Evolutionary conservation across 2,888 invertebrate species (phyloP), one percentile per base, ranked within the genome.

Genomic region (Coronaproctus castanopsis): DNA sequence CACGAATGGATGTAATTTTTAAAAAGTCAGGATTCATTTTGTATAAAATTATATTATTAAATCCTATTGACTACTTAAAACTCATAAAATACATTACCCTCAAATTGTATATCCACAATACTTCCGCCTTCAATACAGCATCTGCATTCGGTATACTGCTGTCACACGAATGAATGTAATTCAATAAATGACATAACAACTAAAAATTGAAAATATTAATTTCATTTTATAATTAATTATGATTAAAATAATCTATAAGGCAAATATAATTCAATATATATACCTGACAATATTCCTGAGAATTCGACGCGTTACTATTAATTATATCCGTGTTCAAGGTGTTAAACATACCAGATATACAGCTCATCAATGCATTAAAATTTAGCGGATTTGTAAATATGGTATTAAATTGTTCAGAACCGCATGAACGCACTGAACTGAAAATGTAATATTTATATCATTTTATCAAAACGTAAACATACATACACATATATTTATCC

Each of bases 341-440:
- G 22, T 77, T 80, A 67, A 84, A 83, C 52, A 85, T 74, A 24
- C 83, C 73, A 23, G 80, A 78, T 63, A 83, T 80, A 62, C 82
- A 80, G 67, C 79, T 78, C 65, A 80, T 75, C 54, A 83, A 71
- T 3, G 82, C 78, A 61, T 78, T 71, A 74, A 79, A 72, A 68
- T 77, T 77, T 64, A 81, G 82, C 68, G 86, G 86, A 76, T 84
- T 85, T 49, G 86, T 87, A 64, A 87, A 86, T 74, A 89, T 86
- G 62, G 85, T 77, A 64, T 85, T 78, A 70, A 91, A 80, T 72
- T 90, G 89, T 70, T 90, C 90, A 3, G n/a, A n/a, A 85, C 84
- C 59, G 88, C 87, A 53, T 36, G 36, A n/a, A n/a, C n/a, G n/a
- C n/a, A n/a, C n/a, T n/a, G n/a, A n/a, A n/a, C n/a, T n/a, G n/a